These are phyloP conservation scores for Iselma pallidipennis DNA, from an alignment of 2,888 invertebrate genomes.

Conservation along the genomic window DNA sequence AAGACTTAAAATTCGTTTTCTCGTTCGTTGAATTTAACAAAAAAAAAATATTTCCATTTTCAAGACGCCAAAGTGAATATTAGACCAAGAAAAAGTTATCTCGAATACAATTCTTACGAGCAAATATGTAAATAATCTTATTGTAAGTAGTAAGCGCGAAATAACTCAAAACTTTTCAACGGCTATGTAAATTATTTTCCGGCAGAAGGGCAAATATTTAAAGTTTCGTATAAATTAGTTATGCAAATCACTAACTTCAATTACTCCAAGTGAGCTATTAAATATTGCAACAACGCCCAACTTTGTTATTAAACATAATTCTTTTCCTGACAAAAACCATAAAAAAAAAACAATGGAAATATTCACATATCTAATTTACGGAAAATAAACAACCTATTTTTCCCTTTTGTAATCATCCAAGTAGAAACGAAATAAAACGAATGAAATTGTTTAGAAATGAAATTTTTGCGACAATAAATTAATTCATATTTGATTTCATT, in stretches of 20 bases:
- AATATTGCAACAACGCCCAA: neutral
- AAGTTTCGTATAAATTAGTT: slow-evolving; percentile 34
- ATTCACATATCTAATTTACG: too few species aligned
- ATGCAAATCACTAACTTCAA: slow-evolving; percentile 33
- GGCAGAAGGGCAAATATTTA: slow-evolving; percentile 31
- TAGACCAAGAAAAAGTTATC: slow-evolving; percentile 19
- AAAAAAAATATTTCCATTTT: slow-evolving; percentile 22
- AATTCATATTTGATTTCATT: too few species aligned
- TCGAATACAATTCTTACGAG: slow-evolving; percentile 26
- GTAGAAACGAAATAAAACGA: too few species aligned
- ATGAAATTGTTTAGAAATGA: too few species aligned
- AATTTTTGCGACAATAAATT: too few species aligned
- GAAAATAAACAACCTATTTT: too few species aligned
- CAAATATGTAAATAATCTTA: slow-evolving; percentile 35
- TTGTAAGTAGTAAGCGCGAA: slow-evolving; percentile 34
- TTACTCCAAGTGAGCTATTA: slow-evolving; percentile 22
- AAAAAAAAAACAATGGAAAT: too few species aligned
- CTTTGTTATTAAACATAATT: neutral
- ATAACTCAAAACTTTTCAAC: slow-evolving; percentile 31
- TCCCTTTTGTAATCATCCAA: too few species aligned
- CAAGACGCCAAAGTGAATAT: slow-evolving; percentile 11
- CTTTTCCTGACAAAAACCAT: neutral
- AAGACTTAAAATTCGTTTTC: slow-evolving; percentile 21
- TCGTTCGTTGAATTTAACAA: slow-evolving; percentile 1
- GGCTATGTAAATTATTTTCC: slow-evolving; percentile 37